Base-by-base conservation (phyloP, 2,113 vertebrate species). In the Elachura formosa region DNA sequence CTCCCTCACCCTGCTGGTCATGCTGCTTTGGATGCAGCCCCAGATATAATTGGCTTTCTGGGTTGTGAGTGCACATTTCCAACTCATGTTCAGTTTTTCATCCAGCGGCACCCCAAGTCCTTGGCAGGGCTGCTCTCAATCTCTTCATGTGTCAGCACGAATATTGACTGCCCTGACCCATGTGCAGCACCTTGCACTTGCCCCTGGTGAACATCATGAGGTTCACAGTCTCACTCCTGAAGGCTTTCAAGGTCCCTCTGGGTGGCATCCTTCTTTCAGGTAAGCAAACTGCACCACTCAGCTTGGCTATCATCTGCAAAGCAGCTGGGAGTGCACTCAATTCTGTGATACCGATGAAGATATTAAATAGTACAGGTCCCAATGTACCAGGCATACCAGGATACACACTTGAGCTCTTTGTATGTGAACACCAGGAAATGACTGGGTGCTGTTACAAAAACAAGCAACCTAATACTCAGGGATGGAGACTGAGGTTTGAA, bases 1-100 rank as follows among this genome's bases (percentile, higher is more conserved):
- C 34, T 45, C 64, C 29, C 59, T 72, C 3, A 1, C 29, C 19
- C 34, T 84, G 21, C 40, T 78, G 78, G 25, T 12, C 33, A 49
- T 0, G 0, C 29, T 59, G 6, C 18, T 71, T 45, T 62, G 18
- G 40, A 62, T 67, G 34, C 29, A 92, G 64, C 20, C 21, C 33
- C 45, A 71, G 43, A 18, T 8, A 12, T 0, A 2, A 24, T 0
- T 72, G 71, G 43, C 56, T 14, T 80, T 41, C 66, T 78, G 61
- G 46, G 56, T 52, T 71, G 21, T 0, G 0, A 82, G 33, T 0
- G 0, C 17, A 23, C 12, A 0, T 18, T 38, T 29, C 9, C 0
- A 1, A 10, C 29, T 85, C 71, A 21, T 0, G 4, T 38, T 36
- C 14, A 46, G 3, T 5, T 66, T 84, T 43, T 74, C 66, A 74